Evolutionary conservation across 2,888 invertebrate species (phyloP).

Genomic region (Omphaloscelis lunosa): DNA sequence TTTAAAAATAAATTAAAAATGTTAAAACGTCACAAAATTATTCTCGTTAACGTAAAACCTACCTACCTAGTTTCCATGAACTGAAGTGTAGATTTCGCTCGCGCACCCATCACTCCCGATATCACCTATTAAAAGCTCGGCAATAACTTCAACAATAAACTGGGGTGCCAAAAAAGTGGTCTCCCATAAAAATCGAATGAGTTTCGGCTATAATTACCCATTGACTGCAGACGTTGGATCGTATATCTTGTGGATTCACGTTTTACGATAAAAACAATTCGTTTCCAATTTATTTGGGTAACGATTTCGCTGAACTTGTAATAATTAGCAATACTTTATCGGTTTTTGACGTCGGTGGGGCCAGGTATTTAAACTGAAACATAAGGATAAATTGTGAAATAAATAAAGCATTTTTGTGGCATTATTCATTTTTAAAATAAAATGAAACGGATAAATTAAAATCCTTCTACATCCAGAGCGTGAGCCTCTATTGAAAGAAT

Average conservation of each 20-base stretch:
- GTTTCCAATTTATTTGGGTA: constrained; percentile 62
- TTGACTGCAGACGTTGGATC: constrained; percentile 66
- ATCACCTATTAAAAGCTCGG: constrained; percentile 49
- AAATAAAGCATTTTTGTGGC: neutral
- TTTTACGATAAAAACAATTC: constrained; percentile 67
- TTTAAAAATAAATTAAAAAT: too few relatives aligned
- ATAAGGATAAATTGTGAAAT: neutral
- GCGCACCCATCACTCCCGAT: constrained; percentile 27
- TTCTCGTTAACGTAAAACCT: neutral
- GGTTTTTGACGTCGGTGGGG: neutral
- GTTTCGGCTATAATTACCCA: constrained; percentile 68
- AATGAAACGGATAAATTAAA: neutral
- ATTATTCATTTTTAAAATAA: neutral
- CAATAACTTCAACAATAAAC: constrained; percentile 60
- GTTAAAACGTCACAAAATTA: too few relatives aligned
- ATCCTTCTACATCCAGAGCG: neutral
- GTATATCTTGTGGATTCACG: constrained; percentile 60
- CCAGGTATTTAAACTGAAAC: constrained; percentile 21
- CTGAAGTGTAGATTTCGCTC: neutral
- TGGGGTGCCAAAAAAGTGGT: constrained; percentile 59
- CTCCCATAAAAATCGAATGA: constrained; percentile 67
- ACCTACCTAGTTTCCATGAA: neutral
- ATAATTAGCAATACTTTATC: constrained; percentile 60
- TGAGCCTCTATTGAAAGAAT: neutral
- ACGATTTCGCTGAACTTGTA: constrained; percentile 40